phyloP scores from a whole-genome alignment of 92 coral and sea anemone species.

The Siderastrea radians region DNA sequence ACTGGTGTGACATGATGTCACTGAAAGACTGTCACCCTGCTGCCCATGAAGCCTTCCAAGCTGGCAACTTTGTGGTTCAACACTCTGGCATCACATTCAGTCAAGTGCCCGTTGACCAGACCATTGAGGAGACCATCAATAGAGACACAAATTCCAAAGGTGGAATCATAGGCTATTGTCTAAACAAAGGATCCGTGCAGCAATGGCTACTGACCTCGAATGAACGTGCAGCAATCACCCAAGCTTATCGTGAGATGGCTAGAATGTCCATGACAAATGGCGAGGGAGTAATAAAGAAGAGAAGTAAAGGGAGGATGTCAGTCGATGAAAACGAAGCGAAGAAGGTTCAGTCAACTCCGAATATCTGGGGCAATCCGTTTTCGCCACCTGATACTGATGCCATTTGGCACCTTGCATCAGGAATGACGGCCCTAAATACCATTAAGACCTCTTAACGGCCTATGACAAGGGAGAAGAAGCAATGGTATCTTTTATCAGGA shows the following conservation, averaged over 20 bases:
- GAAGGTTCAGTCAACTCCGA: slow-evolving; percentile 41
- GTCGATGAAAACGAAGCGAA: slow-evolving; percentile 12
- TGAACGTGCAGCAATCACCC: slow-evolving; percentile 72
- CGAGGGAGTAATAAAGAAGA: slow-evolving; percentile 46
- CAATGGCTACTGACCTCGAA: slow-evolving; percentile 75
- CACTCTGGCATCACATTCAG: slow-evolving; percentile 32
- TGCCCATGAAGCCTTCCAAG: slow-evolving; percentile 20
- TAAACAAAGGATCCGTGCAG: slow-evolving; percentile 59
- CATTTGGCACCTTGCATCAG: slow-evolving; percentile 57
- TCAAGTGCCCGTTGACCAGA: slow-evolving; percentile 47
- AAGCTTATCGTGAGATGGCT: slow-evolving; percentile 75
- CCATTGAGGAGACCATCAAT: slow-evolving; percentile 54
- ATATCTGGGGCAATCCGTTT: slow-evolving; percentile 55
- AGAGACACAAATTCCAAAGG: slow-evolving; percentile 67
- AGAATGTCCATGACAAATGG: slow-evolving; percentile 42
- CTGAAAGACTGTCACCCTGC: slow-evolving; percentile 9
- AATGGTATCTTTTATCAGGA: slow-evolving; percentile 42
- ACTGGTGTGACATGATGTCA: slow-evolving; percentile 19
- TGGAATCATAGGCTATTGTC: not conserved
- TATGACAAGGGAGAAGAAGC: slow-evolving; percentile 66
- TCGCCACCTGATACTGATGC: slow-evolving; percentile 22
- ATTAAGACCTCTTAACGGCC: slow-evolving; percentile 60
- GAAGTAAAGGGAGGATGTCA: slow-evolving; percentile 33
- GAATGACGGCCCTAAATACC: slow-evolving; percentile 45
- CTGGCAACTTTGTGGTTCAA: slow-evolving; percentile 39